Percentiles rank a stretch among this genome's conserved stretches.
phyloP scores from a whole-genome alignment of 92 coral and sea anemone genomes.

The Epizoanthus rinbou region DNA sequence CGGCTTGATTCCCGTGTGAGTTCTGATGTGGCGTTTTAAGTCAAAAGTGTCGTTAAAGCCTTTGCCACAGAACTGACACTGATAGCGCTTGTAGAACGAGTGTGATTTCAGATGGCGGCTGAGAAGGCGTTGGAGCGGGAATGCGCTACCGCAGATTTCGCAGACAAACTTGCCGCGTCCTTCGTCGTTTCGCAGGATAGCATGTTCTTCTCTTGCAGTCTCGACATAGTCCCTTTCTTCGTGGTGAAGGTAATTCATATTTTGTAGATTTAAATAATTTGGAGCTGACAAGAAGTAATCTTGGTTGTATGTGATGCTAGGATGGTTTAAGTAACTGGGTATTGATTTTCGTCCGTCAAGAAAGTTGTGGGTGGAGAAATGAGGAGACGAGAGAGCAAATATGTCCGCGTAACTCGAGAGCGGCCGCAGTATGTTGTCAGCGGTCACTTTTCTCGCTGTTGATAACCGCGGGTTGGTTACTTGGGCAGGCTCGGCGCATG shows the following conservation, averaged over 20 bases:
- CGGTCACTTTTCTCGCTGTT: conserved; percentile 1
- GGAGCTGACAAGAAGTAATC: neutral
- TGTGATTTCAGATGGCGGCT: conserved; percentile 95
- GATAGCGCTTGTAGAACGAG: conserved; percentile 95
- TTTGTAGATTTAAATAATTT: conserved; percentile 9
- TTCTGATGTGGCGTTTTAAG: conserved; percentile 96
- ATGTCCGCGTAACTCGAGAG: conserved; percentile 20
- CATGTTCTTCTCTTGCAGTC: neutral
- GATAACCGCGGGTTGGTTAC: neutral
- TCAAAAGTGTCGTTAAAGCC: conserved; percentile 99
- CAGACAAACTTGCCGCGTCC: conserved; percentile 49
- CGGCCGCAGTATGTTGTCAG: conserved; percentile 16
- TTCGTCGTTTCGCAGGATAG: conserved; percentile 55
- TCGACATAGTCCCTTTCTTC: neutral
- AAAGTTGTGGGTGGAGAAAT: neutral
- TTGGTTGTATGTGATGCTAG: conserved; percentile 13
- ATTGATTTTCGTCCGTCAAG: conserved; percentile 7
- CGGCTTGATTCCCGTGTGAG: conserved; percentile 98
- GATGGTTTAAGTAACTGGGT: neutral
- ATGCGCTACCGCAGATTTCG: conserved; percentile 87
- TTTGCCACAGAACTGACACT: conserved; percentile 90
- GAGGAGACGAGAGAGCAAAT: conserved; percentile 6
- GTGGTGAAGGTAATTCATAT: neutral
- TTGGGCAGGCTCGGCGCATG: neutral
- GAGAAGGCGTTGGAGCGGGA: conserved; percentile 88